phyloP scores from a whole-genome alignment of 2,888 invertebrate genomes.

The Pseudeuparius sepicola region DNA sequence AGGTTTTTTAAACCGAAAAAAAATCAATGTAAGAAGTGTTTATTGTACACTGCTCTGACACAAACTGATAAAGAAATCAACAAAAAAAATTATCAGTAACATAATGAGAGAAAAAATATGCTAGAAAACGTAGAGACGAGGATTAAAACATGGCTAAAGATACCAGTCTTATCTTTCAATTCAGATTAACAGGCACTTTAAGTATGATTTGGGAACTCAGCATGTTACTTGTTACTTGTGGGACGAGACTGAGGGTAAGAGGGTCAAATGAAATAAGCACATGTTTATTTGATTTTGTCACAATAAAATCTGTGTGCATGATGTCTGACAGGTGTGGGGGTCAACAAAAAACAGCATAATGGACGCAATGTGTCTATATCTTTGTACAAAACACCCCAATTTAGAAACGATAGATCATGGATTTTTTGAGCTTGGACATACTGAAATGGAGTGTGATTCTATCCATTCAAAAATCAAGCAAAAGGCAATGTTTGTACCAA shows the following conservation, averaged over 20 bases:
- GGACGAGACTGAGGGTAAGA: slow-evolving; percentile 29
- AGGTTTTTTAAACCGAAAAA: slow-evolving; percentile 25
- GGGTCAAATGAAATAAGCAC: slow-evolving; percentile 28
- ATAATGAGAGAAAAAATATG: slow-evolving; percentile 23
- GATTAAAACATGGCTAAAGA: slow-evolving; percentile 23
- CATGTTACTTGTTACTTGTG: slow-evolving; percentile 27
- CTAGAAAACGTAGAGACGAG: slow-evolving; percentile 23
- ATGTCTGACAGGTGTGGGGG: slow-evolving; percentile 20
- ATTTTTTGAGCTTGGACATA: slow-evolving; percentile 23
- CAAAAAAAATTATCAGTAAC: slow-evolving; percentile 14
- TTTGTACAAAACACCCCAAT: slow-evolving; percentile 14
- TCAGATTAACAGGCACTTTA: slow-evolving; percentile 29
- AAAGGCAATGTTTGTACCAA: slow-evolving; percentile 25
- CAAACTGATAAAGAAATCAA: slow-evolving; percentile 19
- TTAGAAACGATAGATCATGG: slow-evolving; percentile 16
- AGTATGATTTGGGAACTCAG: slow-evolving; percentile 30
- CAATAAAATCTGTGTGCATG: slow-evolving; percentile 17
- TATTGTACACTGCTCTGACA: slow-evolving; percentile 17
- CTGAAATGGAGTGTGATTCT: too few species aligned
- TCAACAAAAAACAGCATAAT: slow-evolving; percentile 18
- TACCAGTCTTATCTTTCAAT: slow-evolving; percentile 24
- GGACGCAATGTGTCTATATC: slow-evolving; percentile 17
- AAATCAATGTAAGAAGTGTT: slow-evolving; percentile 26
- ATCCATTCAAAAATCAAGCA: slow-evolving; percentile 27
- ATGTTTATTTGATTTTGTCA: slow-evolving; percentile 22